Evolutionary conservation across 2,797 vertebrate species (phyloP), one percentile per base, ranked within the genome.

Genomic region (Anisognathus igniventris): DNA sequence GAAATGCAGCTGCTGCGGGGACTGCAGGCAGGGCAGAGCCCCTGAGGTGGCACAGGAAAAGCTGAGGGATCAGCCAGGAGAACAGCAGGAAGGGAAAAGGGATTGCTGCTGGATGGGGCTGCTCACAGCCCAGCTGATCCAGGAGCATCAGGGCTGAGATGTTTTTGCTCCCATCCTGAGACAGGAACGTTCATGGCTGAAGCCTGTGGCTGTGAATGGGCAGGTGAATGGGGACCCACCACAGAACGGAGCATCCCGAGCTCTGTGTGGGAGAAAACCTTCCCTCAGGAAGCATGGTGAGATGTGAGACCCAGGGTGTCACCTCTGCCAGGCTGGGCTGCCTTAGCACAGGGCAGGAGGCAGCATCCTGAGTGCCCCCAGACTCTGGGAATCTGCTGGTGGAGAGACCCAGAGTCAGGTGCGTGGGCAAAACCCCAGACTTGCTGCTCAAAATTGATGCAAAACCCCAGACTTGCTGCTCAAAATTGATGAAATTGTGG

Each of bases 291-390:
- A 14, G 31, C 35, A 17, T 1, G 0, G 6, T 5, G 2, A 51
- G 81, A 18, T 4, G 0, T 0, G 10, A 39, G 54, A 66, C 18
- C 5, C 53, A 13, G 28, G 42, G 31, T 15, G 6, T 30, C 57
- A 21, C 35, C 37, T 42, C 19, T 9, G 33, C 4, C 2, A 51
- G 35, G 68, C 39, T 1, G 2, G 40, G 25, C 25, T n/a, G 50
- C 35, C 44, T 47, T 2, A 45, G 51, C 57, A 58, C 77, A 73
- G 44, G 60, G 54, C 66, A 42, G 14, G 12, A 13, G 35, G 62
- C 65, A 80, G 60, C 5, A 1, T 28, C 58, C 30, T 1, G 1
- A 27, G 19, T 1, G 7, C 28, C 4, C 0, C 4, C 0, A 2
- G 19, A 50, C 33, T 45, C 28, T 25, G 67, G 42, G 25, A 57